Conservation (phyloP, 2,113 vertebrate species). For the Sceloporus tristichus region DNA sequence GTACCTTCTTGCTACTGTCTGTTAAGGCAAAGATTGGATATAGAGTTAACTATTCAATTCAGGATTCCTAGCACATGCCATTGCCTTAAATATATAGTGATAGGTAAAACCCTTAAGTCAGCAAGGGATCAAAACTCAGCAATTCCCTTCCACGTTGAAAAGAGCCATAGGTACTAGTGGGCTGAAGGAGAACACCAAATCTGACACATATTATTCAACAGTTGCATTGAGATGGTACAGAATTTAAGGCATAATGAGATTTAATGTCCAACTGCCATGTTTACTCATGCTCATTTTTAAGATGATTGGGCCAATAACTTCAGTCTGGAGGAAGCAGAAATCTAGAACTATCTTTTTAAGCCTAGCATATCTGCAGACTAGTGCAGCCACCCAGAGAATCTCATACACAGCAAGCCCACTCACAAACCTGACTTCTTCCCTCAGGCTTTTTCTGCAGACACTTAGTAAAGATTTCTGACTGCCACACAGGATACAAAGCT, state of each 20-base stretch:
- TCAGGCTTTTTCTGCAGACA: background rate
- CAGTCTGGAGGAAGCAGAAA: background rate
- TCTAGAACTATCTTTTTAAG: background rate
- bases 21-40: conserved; percentile 34
- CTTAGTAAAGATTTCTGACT: background rate
- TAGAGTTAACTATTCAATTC: background rate
- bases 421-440: background rate
- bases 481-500: background rate
- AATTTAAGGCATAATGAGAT: background rate
- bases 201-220: background rate
- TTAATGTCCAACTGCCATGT: background rate
- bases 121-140: background rate
- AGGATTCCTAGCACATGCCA: background rate
- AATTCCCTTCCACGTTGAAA: background rate
- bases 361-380: no score
- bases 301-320: background rate
- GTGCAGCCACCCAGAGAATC: background rate
- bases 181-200: background rate
- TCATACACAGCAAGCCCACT: background rate
- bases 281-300: background rate
- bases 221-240: background rate
- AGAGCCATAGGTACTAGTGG: no score
- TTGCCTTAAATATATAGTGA: background rate
- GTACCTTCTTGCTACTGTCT: conserved; percentile 91
- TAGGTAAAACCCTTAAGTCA: background rate